Evolutionary conservation across 2,113 vertebrate genomes (phyloP), one percentile per base, ranked within the genome.

Genomic region (Aegypius monachus): DNA sequence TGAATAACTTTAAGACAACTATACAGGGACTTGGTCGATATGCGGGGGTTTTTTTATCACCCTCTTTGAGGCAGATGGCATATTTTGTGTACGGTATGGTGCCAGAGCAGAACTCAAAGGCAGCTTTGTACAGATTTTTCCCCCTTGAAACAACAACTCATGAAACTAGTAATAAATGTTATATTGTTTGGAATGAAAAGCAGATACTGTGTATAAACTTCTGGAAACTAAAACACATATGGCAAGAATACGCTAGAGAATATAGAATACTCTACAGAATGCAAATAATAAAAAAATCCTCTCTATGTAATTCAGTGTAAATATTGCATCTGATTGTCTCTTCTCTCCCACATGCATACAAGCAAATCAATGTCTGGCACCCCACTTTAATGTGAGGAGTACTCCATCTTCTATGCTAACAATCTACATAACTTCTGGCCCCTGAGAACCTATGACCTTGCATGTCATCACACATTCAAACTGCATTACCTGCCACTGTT

Each of bases 131-230:
- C 73, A 79, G 70, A 80, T 7, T 72, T 74, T 27, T 16, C 10
- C 32, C 12, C 68, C 40, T 75, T 67, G 32, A 86, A 96, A 91
- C 48, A 95, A 77, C 74, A 82, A 73, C 71, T 82, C 43, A 12
- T 42, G 29, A 89, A 95, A 94, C 43, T 86, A 29, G 3, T 84
- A 90, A 95, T 90, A 87, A 94, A 86, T 31, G 55, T 73, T 87
- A 48, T 16, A 74, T 80, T 91, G 63, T 87, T 96, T 96, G 93
- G 87, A 86, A 95, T 0, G 4, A 80, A 93, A 90, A 92, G 58
- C 56, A 91, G 88, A 84, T 88, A 81, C 83, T 66, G 63, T 90
- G 91, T 89, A 92, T 59, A 96, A 96, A 96, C 68, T 88, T 73
- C 77, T 82, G 82, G 91, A 94, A 95, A 71, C 23, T 43, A 90